A percentile compares a stretch with the other conserved stretches of the same genome.
Evolutionary conservation across 2,797 vertebrate species (phyloP).

Genomic region (Huso huso): DNA sequence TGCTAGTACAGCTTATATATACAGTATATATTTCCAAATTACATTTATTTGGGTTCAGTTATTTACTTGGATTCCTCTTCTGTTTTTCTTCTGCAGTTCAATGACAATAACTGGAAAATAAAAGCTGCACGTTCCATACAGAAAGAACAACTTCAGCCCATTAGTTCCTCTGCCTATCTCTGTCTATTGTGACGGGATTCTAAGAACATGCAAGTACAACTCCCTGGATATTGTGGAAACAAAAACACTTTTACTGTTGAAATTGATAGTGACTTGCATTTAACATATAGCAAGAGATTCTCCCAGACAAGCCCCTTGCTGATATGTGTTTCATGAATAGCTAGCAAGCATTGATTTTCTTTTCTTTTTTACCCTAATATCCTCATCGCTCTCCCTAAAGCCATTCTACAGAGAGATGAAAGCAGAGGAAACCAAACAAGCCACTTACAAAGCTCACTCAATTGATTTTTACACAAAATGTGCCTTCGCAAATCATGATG

Average conservation of each 20-base stretch:
- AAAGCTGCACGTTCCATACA: too few relatives aligned
- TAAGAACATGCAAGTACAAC: not conserved
- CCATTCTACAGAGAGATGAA: conserved; percentile 44
- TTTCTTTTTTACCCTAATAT: conserved; percentile 29
- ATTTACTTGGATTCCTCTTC: too few relatives aligned
- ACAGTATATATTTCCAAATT: too few relatives aligned
- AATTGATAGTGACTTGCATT: not conserved
- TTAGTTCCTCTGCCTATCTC: too few relatives aligned
- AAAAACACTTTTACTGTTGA: too few relatives aligned
- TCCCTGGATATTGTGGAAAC: conserved; percentile 2
- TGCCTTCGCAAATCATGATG: conserved; percentile 54
- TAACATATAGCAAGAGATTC: not conserved
- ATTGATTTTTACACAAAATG: conserved; percentile 74
- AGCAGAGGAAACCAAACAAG: conserved; percentile 49
- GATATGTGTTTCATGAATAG: conserved; percentile 20
- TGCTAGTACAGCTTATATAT: too few relatives aligned
- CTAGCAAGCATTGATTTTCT: conserved; percentile 17
- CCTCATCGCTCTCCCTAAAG: conserved; percentile 33
- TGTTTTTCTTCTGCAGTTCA: too few relatives aligned
- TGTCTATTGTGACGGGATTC: not conserved
- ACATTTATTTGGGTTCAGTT: too few relatives aligned
- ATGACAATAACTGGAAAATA: too few relatives aligned
- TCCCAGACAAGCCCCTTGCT: not conserved
- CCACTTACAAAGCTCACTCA: conserved; percentile 46
- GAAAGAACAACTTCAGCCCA: too few relatives aligned